Conservation (phyloP, 2,888 invertebrate species). For the Ochlodes sylvanus region DNA sequence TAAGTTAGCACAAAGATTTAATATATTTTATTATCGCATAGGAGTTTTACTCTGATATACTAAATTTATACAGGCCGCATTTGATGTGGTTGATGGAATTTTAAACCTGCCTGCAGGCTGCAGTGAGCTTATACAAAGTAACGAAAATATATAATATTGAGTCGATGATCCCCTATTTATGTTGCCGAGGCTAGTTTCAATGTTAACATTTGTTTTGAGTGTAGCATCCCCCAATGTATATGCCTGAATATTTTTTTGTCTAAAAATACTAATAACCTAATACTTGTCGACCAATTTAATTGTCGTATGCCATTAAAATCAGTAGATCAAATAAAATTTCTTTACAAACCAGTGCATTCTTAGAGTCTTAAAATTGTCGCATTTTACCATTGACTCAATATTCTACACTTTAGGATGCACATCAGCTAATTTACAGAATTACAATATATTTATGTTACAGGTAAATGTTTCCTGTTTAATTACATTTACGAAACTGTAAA, state of each 20-base stretch:
- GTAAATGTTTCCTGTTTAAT: no score
- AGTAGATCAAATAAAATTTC: no score
- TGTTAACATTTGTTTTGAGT: conserved; percentile 5
- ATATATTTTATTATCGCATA: conserved; percentile 85
- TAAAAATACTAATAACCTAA: no score
- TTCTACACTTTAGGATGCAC: no score
- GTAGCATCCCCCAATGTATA: neutral
- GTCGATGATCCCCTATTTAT: conserved; percentile 11
- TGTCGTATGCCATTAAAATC: no score
- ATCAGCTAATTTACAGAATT: no score
- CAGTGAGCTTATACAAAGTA: conserved; percentile 66
- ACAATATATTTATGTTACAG: no score
- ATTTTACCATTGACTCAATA: no score
- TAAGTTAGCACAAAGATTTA: conserved; percentile 86
- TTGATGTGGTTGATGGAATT: conserved; percentile 68
- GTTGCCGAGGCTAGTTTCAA: conserved; percentile 20
- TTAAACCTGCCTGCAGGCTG: conserved; percentile 63
- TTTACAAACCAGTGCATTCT: conserved; percentile 16
- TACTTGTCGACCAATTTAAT: no score
- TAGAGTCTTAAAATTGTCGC: no score
- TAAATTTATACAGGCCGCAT: conserved; percentile 79
- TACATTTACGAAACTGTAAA: no score
- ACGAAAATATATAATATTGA: conserved; percentile 46
- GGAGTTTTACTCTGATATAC: conserved; percentile 81
- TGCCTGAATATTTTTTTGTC: no score